phyloP scores from a whole-genome alignment of 1,140 invertebrate genomes.

The Penaeus indicus region DNA sequence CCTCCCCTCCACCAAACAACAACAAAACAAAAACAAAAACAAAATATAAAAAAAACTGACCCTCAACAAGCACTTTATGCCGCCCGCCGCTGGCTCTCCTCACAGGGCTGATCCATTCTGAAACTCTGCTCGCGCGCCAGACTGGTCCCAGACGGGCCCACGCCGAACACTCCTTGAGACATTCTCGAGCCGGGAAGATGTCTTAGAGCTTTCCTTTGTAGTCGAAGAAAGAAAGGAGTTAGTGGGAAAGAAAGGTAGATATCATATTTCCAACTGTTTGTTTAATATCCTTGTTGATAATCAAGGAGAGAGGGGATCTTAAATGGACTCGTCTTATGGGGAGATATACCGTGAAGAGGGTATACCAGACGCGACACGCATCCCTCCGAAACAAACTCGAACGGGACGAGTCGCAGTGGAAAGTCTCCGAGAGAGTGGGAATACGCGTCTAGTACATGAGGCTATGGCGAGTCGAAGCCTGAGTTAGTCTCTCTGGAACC shows the following conservation, averaged over 20 bases:
- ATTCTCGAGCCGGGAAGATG: neutral
- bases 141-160: slow-evolving; percentile 19
- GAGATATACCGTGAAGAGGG: too few relatives aligned
- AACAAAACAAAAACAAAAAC: neutral
- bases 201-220: slow-evolving; percentile 20
- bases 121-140: neutral
- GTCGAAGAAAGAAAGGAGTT: neutral
- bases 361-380: too few relatives aligned
- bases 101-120: slow-evolving; percentile 40
- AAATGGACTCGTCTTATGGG: too few relatives aligned
- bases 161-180: too few relatives aligned
- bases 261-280: too few relatives aligned
- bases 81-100: neutral
- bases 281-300: too few relatives aligned
- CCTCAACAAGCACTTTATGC: slow-evolving; percentile 22
- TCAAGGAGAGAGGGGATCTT: too few relatives aligned
- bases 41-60: neutral
- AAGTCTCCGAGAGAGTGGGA: slow-evolving; percentile 1
- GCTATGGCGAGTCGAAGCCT: slow-evolving; percentile 30
- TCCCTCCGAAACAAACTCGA: neutral
- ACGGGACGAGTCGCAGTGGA: neutral
- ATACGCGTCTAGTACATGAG: slow-evolving; percentile 35
- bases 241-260: neutral
- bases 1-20: neutral
- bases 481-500: slow-evolving; percentile 50